phyloP scores from a whole-genome alignment of 2,888 invertebrate genomes.

The Aporophyla lueneburgensis region DNA sequence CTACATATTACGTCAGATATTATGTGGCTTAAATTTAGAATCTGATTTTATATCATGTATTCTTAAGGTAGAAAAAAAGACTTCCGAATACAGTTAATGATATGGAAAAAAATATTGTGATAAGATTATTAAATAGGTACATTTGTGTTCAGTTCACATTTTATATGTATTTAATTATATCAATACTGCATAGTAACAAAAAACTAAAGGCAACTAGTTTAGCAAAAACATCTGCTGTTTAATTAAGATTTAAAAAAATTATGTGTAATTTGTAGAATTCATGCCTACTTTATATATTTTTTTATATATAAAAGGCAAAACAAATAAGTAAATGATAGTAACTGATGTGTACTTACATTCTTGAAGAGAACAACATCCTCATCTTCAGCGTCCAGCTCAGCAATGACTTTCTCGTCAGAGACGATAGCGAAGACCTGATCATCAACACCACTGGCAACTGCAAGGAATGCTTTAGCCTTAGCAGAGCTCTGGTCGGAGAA shows the following conservation, averaged over 20 bases:
- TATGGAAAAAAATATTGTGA: constrained; percentile 7
- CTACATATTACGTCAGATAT: constrained; percentile 8
- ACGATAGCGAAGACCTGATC: constrained; percentile 97
- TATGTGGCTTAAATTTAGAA: not conserved
- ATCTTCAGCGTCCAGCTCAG: constrained; percentile 95
- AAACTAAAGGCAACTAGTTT: not conserved
- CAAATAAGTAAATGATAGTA: not conserved
- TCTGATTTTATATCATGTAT: not conserved
- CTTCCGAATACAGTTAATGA: constrained; percentile 3
- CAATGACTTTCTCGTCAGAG: constrained; percentile 94
- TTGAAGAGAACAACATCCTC: constrained; percentile 97
- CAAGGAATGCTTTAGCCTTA: constrained; percentile 95
- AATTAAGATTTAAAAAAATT: not conserved
- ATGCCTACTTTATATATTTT: not conserved
- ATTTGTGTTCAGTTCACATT: not conserved
- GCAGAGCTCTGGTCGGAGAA: constrained; percentile 95
- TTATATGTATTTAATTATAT: not conserved
- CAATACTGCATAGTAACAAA: not conserved
- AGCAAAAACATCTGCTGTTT: not conserved
- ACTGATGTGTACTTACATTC: constrained; percentile 91
- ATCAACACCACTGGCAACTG: constrained; percentile 95
- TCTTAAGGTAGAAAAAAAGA: not conserved
- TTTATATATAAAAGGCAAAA: not conserved
- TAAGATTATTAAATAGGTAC: constrained; percentile 19
- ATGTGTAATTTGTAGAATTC: not conserved